Percentiles rank a stretch among this genome's conserved stretches.
Evolutionary conservation across 35 echinoderm and acorn worm species (phyloP).

Genomic region (Eucidaris tribuloides): DNA sequence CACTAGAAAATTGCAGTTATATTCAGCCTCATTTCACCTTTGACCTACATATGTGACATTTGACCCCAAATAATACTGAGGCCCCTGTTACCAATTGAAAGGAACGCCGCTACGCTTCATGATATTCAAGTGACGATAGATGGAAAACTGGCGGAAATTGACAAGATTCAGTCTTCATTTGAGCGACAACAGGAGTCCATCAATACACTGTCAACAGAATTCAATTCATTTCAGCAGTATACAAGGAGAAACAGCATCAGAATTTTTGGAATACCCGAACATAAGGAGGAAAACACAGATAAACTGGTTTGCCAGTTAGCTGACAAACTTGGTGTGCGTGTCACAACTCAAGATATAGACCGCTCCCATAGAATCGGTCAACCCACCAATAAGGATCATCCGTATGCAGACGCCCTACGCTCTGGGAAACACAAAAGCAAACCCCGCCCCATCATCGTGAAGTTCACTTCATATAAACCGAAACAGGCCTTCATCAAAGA

Average conservation of each 20-base stretch:
- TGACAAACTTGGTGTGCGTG: background rate
- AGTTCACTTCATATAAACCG: slow-evolving; percentile 10
- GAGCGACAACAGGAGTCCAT: no score
- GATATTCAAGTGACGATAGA: no score
- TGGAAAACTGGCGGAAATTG: no score
- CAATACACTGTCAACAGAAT: no score
- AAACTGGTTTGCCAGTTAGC: background rate
- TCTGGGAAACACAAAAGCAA: background rate
- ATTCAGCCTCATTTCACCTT: no score
- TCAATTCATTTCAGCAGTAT: no score
- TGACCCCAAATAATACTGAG: no score
- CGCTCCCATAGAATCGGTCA: background rate
- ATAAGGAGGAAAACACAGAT: background rate
- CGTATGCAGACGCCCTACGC: background rate
- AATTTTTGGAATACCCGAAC: background rate
- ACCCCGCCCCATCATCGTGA: slow-evolving; percentile 2
- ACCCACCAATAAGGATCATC: background rate
- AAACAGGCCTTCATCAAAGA: background rate
- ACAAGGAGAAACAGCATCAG: background rate
- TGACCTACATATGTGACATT: no score
- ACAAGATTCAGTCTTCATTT: no score
- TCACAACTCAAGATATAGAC: background rate
- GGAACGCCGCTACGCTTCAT: no score
- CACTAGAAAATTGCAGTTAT: no score
- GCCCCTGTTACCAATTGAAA: no score